Evolutionary conservation across 2,797 vertebrate species (phyloP).

Genomic region (Cuniculus paca): DNA sequence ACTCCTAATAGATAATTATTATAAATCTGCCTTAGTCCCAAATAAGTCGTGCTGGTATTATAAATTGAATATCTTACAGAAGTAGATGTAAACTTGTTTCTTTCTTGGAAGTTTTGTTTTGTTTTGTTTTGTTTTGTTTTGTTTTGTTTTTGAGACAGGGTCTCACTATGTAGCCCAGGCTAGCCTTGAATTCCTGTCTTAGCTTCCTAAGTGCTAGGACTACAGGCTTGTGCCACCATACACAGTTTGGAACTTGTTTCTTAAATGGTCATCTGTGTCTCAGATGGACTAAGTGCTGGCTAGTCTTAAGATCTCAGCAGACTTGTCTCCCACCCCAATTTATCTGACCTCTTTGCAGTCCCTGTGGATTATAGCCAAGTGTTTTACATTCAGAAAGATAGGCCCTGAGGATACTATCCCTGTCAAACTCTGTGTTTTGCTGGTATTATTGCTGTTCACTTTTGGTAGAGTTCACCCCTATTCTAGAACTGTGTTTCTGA

Average conservation of each 20-base stretch:
- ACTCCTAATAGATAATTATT: not conserved
- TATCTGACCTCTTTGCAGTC: not conserved
- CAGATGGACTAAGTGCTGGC: not conserved
- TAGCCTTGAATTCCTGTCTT: not conserved
- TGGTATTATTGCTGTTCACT: conserved; percentile 17
- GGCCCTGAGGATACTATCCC: not conserved
- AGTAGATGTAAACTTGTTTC: not conserved
- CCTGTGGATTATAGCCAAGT: not conserved
- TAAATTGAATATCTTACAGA: conserved; percentile 48
- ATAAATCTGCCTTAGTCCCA: not conserved
- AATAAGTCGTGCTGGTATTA: not conserved
- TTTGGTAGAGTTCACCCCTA: not conserved
- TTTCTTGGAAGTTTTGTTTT: not conserved
- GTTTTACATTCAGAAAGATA: not conserved
- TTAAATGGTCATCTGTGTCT: not conserved
- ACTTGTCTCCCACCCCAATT: not conserved
- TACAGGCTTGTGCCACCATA: not conserved
- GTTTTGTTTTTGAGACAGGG: not conserved
- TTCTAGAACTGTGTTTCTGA: conserved; percentile 47
- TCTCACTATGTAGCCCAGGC: not conserved
- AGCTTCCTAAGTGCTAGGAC: not conserved
- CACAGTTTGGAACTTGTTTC: not conserved
- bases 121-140: not conserved
- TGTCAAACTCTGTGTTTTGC: not conserved
- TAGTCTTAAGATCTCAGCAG: conserved; percentile 26